Evolutionary conservation across 2,113 vertebrate species (phyloP).

Genomic region (Xenopus borealis): DNA sequence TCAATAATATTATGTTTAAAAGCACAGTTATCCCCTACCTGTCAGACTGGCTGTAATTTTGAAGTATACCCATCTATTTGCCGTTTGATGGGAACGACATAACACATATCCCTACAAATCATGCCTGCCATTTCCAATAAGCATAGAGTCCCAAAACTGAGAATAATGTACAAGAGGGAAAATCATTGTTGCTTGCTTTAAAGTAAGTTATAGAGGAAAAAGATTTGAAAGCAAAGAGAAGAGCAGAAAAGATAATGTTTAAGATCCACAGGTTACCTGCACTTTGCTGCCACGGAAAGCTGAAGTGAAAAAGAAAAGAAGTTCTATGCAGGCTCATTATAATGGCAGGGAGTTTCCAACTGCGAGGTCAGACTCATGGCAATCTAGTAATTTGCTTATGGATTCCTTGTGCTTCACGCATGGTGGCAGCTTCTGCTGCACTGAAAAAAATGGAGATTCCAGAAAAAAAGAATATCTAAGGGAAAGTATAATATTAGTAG

Average conservation of each 20-base stretch:
- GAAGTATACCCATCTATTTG: slow-evolving; percentile 36
- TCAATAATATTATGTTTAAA: slow-evolving; percentile 33
- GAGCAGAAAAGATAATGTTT: slow-evolving; percentile 4
- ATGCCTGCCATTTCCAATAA: slow-evolving; percentile 32
- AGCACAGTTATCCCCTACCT: slow-evolving; percentile 27
- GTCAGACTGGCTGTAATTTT: slow-evolving; percentile 35
- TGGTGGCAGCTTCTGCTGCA: too few species aligned
- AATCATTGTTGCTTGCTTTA: background rate
- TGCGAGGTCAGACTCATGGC: too few species aligned
- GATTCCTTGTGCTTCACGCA: too few species aligned
- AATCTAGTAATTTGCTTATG: too few species aligned
- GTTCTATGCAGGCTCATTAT: background rate
- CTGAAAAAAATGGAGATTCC: too few species aligned
- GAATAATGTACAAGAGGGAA: slow-evolving; percentile 8
- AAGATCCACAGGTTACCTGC: background rate
- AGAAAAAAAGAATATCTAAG: too few species aligned
- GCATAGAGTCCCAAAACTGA: slow-evolving; percentile 11
- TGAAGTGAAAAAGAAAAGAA: background rate
- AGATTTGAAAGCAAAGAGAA: background rate
- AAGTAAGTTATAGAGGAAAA: background rate
- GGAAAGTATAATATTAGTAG: too few species aligned
- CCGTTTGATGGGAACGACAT: slow-evolving; percentile 36
- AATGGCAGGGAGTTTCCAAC: too few species aligned
- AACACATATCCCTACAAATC: slow-evolving; percentile 41
- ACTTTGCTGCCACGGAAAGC: background rate